phyloP scores from a whole-genome alignment of 2,888 invertebrate species.

The Mamestra brassicae region DNA sequence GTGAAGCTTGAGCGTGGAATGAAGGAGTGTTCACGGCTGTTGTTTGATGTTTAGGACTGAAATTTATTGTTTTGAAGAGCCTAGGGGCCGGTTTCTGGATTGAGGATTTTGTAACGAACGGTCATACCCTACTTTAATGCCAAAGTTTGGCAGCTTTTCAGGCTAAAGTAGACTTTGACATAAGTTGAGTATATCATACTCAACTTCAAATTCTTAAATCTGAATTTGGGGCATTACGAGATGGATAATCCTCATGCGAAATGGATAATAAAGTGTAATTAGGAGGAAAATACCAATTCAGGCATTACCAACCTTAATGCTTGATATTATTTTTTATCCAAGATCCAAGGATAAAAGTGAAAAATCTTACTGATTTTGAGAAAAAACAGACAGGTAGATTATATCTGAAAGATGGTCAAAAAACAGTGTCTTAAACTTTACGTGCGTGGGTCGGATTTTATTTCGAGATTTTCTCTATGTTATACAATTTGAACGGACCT shows the following conservation, averaged over 20 bases:
- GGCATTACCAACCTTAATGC: no score
- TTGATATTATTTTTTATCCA: no score
- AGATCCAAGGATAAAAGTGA: no score
- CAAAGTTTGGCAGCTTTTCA: no score
- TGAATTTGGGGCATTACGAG: no score
- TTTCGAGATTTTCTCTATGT: constrained; percentile 12
- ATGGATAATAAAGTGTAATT: not conserved
- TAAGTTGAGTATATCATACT: no score
- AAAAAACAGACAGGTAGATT: not conserved
- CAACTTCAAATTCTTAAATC: no score
- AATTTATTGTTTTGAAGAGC: not conserved
- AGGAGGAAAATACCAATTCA: not conserved
- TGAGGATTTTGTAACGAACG: not conserved
- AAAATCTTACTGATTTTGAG: not conserved
- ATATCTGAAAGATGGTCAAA: not conserved
- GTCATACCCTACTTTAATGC: no score
- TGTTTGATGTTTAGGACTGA: constrained; percentile 8
- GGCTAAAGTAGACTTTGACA: no score
- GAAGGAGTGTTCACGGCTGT: constrained; percentile 23
- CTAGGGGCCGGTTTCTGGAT: not conserved
- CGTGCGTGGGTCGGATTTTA: not conserved
- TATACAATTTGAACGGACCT: not conserved
- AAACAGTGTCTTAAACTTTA: not conserved
- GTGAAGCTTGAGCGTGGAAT: constrained; percentile 31
- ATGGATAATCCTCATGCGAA: no score